Conservation (phyloP, 2,113 vertebrate species). For the Otus sunia region DNA sequence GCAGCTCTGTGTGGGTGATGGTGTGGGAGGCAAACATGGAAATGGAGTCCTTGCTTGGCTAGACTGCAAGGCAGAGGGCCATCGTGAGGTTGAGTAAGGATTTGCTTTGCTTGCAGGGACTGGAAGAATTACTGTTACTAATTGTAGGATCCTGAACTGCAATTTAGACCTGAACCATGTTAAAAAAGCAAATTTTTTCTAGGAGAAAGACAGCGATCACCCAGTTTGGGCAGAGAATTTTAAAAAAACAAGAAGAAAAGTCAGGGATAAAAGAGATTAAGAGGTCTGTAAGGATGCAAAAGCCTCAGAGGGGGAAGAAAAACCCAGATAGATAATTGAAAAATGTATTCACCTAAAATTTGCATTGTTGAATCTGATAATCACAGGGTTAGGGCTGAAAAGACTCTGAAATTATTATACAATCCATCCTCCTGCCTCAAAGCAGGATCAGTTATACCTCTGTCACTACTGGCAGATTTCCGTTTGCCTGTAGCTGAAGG, state of each 20-base stretch:
- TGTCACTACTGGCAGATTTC: neutral
- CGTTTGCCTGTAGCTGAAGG: neutral
- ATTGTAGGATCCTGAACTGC: neutral
- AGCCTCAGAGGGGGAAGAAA: neutral
- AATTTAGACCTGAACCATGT: neutral
- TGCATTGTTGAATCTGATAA: neutral
- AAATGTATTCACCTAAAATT: neutral
- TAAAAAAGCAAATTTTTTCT: neutral
- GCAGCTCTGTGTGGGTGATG: constrained; percentile 9
- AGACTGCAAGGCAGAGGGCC: neutral
- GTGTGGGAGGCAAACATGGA: neutral
- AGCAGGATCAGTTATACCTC: neutral
- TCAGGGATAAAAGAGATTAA: neutral
- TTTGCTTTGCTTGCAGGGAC: neutral
- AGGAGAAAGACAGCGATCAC: neutral
- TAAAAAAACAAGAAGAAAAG: neutral
- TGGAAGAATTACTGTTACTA: neutral
- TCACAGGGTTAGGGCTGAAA: neutral
- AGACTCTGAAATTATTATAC: neutral
- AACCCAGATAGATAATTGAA: neutral
- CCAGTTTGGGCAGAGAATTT: neutral
- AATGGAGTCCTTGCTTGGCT: neutral
- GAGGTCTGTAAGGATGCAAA: neutral
- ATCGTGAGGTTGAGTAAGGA: neutral
- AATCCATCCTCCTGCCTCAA: neutral